Evolutionary conservation across 2,888 invertebrate genomes (phyloP).

Genomic region (Nomada fabriciana): DNA sequence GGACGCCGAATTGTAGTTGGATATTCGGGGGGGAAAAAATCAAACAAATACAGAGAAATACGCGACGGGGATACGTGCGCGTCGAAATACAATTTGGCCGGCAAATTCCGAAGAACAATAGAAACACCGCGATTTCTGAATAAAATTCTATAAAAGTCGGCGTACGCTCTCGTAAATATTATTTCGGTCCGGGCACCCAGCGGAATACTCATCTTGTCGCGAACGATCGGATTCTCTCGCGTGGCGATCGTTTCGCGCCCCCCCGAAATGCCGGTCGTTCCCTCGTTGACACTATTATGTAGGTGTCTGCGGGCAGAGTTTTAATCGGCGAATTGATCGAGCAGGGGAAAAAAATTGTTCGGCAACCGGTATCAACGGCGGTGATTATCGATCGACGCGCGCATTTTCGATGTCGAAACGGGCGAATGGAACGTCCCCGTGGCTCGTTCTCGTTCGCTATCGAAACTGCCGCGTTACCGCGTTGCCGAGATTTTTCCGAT

Average conservation of each 20-base stretch:
- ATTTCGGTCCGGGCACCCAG: constrained; percentile 19
- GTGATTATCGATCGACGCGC: constrained; percentile 66
- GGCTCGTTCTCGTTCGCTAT: constrained; percentile 60
- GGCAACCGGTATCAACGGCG: constrained; percentile 62
- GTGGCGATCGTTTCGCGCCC: not conserved
- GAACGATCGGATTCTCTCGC: constrained; percentile 24
- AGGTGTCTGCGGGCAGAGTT: constrained; percentile 49
- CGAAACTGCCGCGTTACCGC: constrained; percentile 64
- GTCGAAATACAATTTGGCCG: constrained; percentile 12
- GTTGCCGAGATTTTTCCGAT: constrained; percentile 67
- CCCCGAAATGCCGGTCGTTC: constrained; percentile 9
- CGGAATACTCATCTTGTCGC: constrained; percentile 52
- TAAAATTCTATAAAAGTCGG: constrained; percentile 27
- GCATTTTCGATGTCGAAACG: constrained; percentile 55
- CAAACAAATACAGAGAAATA: constrained; percentile 1
- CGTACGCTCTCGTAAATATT: constrained; percentile 29
- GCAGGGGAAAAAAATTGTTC: constrained; percentile 45
- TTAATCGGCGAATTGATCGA: constrained; percentile 67
- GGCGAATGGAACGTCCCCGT: constrained; percentile 33
- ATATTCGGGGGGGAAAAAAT: not conserved
- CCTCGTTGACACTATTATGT: constrained; percentile 49
- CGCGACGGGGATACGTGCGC: constrained; percentile 9
- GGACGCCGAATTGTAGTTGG: not conserved
- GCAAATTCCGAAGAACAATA: constrained; percentile 24
- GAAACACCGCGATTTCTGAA: constrained; percentile 1